Conservation (phyloP, 2,888 invertebrate genomes). For the Mesoligia furuncula region DNA sequence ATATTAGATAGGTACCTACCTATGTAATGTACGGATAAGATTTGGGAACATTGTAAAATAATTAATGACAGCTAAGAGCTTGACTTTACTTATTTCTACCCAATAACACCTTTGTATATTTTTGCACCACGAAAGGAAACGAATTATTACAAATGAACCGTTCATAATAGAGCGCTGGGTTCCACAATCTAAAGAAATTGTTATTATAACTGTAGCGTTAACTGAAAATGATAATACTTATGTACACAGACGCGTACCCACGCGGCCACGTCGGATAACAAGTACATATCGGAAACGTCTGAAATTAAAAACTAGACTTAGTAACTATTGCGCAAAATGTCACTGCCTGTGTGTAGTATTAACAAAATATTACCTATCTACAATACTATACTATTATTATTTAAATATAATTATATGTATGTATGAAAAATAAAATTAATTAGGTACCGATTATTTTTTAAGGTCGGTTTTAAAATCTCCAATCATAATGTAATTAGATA, state of each 20-base stretch:
- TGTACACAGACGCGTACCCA: slow-evolving; percentile 61
- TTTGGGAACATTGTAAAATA: slow-evolving; percentile 39
- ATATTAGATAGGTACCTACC: slow-evolving; percentile 4
- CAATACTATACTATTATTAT: slow-evolving; percentile 60
- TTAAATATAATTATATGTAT: slow-evolving; percentile 46
- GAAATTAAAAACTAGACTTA: slow-evolving; percentile 78
- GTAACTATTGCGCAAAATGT: slow-evolving; percentile 84
- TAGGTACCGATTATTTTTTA: too few relatives aligned
- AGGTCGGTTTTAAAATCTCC: too few relatives aligned
- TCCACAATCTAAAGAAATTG: slow-evolving; percentile 18
- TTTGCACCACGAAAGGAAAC: slow-evolving; percentile 20
- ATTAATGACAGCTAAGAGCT: slow-evolving; percentile 50
- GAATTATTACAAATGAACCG: slow-evolving; percentile 4
- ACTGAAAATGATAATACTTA: slow-evolving; percentile 27
- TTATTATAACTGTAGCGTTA: slow-evolving; percentile 15
- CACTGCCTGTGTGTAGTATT: slow-evolving; percentile 88
- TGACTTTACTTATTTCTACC: slow-evolving; percentile 20
- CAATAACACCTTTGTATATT: slow-evolving; percentile 38
- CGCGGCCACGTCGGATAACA: slow-evolving; percentile 68
- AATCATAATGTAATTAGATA: too few relatives aligned
- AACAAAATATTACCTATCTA: slow-evolving; percentile 70
- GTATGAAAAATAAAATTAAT: too few relatives aligned
- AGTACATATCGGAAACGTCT: slow-evolving; percentile 84
- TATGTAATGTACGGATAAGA: slow-evolving; percentile 46
- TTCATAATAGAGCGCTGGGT: slow-evolving; percentile 19